Evolutionary conservation across 2,888 invertebrate species (phyloP), one percentile per base, ranked within the genome.

Genomic region (Drosophila helvetica): DNA sequence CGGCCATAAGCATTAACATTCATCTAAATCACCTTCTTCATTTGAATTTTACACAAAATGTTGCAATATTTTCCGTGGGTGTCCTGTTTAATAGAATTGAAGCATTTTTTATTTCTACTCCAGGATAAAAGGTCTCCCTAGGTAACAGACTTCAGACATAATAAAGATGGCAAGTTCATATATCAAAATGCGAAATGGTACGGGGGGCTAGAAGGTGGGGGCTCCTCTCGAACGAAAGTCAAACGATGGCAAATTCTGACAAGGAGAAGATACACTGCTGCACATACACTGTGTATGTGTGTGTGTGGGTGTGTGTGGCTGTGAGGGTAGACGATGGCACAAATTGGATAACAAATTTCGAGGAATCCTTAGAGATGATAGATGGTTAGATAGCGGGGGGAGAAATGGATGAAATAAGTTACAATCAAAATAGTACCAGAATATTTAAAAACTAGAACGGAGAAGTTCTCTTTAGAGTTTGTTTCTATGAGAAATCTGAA

Each of bases 21-120:
- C 73, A 72, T 66, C 76, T 67, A 61, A 69, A 70, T 70, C 67
- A 63, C 62, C 53, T 30, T 43, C 27, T 47, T 77, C 67, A 84
- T 80, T 74, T 72, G 63, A 83, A 77, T 75, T 84, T 84, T 75
- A 80, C 72, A 79, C 69, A 80, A 84, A 78, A 77, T 68, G 7
- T n/a, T 61, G 56, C 55, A 0, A 22, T 42, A 72, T 72, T 58
- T 65, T 72, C 22, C 15, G 27, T 17, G 53, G 54, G 64, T 68
- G 63, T 58, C 55, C 68, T 61, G 53, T 57, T 57, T 77, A 80
- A 81, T 77, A 75, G 67, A 79, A 77, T 77, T 77, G 66, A 73
- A 75, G 66, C 66, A 75, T 77, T 79, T 75, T 67, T 74, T 68
- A 80, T 75, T 80, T 67, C 50, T 51, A 48, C 62, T 50, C 15